Evolutionary conservation across 1,140 invertebrate species (phyloP).

Genomic region (Solenopsis fugax): DNA sequence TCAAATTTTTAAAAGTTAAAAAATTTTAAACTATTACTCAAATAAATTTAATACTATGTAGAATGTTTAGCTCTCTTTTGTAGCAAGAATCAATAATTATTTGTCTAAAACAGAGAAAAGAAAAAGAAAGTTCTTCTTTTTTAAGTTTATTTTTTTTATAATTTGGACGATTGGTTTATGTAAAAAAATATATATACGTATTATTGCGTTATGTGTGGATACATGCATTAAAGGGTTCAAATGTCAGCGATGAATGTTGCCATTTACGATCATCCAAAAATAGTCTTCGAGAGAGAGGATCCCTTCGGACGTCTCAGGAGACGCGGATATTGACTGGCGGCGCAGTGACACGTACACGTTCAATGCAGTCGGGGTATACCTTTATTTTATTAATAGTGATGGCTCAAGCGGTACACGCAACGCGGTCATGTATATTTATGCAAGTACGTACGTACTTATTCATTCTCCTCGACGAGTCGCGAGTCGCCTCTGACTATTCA

Average conservation of each 20-base stretch:
- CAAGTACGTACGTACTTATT: conserved; percentile 78
- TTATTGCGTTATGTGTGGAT: too few species aligned
- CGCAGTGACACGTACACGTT: conserved; percentile 47
- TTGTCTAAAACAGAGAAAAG: background rate
- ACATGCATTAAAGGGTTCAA: conserved; percentile 25
- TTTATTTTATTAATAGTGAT: conserved; percentile 85
- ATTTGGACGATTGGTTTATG: background rate
- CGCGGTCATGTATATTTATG: conserved; percentile 78
- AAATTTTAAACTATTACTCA: too few species aligned
- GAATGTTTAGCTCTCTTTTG: too few species aligned
- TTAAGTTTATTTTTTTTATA: background rate
- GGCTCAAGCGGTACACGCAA: conserved; percentile 77
- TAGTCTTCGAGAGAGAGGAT: conserved; percentile 3
- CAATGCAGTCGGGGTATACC: conserved; percentile 66
- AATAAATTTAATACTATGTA: too few species aligned
- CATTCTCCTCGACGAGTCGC: conserved; percentile 76
- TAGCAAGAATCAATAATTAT: background rate
- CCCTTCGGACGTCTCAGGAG: conserved; percentile 40
- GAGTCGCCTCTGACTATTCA: conserved; percentile 76
- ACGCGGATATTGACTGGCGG: conserved; percentile 49
- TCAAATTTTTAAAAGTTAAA: too few species aligned
- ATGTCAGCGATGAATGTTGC: conserved; percentile 20
- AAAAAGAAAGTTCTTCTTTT: background rate
- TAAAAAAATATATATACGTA: background rate
- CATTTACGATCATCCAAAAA: conserved; percentile 51